Evolutionary conservation across 2,113 vertebrate genomes (phyloP).

Genomic region (Pygoscelis antarcticus): DNA sequence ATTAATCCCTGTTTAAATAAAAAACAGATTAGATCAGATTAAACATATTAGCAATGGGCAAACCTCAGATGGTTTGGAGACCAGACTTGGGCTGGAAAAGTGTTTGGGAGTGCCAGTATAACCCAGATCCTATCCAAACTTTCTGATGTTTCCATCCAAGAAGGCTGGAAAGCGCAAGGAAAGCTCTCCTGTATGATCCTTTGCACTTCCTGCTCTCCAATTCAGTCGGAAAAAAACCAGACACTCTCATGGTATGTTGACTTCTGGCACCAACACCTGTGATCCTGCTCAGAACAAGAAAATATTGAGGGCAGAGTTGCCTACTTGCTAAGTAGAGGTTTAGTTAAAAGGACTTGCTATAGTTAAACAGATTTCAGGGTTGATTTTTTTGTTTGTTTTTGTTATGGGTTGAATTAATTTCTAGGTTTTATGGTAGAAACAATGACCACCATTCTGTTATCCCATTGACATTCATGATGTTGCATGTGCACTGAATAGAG

Average conservation of each 20-base stretch:
- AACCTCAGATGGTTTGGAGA: not conserved
- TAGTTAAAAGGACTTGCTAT: not conserved
- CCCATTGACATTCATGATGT: not conserved
- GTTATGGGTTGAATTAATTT: not conserved
- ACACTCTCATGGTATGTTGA: not conserved
- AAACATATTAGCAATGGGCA: conserved; percentile 9
- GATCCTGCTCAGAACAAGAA: not conserved
- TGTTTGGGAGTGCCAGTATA: not conserved
- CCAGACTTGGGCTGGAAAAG: not conserved
- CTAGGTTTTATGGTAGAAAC: not conserved
- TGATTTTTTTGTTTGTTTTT: not conserved
- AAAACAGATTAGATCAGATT: conserved; percentile 49
- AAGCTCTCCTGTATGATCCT: not conserved
- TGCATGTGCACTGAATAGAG: not conserved
- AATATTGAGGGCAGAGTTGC: not conserved
- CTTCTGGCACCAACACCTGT: not conserved
- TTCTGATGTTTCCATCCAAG: not conserved
- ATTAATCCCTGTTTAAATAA: conserved; percentile 62
- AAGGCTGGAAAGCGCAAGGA: not conserved
- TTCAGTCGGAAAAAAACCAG: not conserved
- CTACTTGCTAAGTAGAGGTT: not conserved
- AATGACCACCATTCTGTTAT: not conserved
- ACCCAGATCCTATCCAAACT: not conserved
- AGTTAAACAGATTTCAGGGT: not conserved
- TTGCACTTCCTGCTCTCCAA: not conserved